Evolutionary conservation across 2,888 invertebrate genomes (phyloP), one percentile per base, ranked within the genome.

Genomic region (Oscheius myriophilus): DNA sequence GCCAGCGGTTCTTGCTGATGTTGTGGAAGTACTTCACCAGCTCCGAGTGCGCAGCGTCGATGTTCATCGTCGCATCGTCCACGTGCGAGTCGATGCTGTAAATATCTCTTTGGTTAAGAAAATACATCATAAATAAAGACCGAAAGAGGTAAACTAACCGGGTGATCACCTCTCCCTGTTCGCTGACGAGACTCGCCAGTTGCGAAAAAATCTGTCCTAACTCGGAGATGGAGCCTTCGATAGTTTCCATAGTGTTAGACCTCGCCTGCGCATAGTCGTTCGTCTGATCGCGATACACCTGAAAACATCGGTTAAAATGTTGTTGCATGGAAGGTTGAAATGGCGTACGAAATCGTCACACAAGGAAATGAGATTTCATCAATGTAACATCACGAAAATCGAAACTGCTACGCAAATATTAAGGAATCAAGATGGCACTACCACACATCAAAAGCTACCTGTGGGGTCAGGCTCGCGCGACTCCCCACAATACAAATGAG

Each of bases 171-270:
- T 99, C 98, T 87, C 97, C 98, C 73, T 96, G 96, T 87, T 96
- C 95, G 86, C 95, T 94, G 2, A 99, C 96, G 95, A 99, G 96
- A 66, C 86, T 86, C 21, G 89, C 89, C 62, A 89, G 81, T 77
- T 90, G 89, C 61, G 87, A 86, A 88, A 97, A 98, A 86, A 98
- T 97, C 14, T 94, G 94, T n/a, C 98, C 98, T 55, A 99, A 89
- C 65, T 99, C 98, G 16, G 97, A 95, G 84, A 99, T 97, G 21
- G 97, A 97, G 61, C 94, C 93, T 89, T 99, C 98, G 86, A 99
- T 98, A 87, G 93, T 96, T 88, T 97, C 95, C 96, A 98, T 97
- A 0, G 97, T 95, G 87, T 96, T 95, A 46, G 95, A 95, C 83
- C 98, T 91, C 84, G 92, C 92, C 85, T 93, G 93, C 49, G 73